Conservation (phyloP, 2,797 vertebrate genomes). For the Ptychadena robeensis region DNA sequence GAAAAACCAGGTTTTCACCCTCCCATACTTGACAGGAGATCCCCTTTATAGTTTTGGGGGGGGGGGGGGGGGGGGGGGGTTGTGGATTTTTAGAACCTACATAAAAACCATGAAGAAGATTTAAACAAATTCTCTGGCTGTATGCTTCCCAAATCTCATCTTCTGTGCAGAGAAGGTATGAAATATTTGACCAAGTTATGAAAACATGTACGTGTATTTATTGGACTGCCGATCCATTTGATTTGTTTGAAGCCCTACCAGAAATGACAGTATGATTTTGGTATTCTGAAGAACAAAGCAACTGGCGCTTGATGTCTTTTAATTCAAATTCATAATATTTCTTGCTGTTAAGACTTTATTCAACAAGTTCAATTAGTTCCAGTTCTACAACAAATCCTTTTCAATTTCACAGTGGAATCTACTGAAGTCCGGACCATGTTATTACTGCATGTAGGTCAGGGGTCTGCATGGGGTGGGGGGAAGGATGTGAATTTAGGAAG, state of each 20-base stretch:
- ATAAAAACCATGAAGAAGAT: not conserved
- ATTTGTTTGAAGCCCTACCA: constrained; percentile 51
- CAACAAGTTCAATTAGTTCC: constrained; percentile 29
- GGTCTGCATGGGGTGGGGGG: not conserved
- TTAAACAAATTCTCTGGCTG: not conserved
- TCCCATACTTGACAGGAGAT: too few species aligned
- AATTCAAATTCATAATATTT: constrained; percentile 37
- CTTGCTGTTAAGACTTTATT: not conserved
- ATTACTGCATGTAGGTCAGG: too few species aligned
- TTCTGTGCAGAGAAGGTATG: constrained; percentile 6
- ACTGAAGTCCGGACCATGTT: too few species aligned
- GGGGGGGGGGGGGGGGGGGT: not conserved
- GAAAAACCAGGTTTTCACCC: too few species aligned
- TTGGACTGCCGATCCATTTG: constrained; percentile 27
- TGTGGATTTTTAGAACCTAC: not conserved
- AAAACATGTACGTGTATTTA: constrained; percentile 42
- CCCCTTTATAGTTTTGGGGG: too few species aligned
- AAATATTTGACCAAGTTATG: constrained; percentile 29
- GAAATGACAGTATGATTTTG: constrained; percentile 43
- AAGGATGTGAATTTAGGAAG: not conserved
- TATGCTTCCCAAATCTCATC: not conserved
- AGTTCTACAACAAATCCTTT: constrained; percentile 1
- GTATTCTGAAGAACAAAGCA: constrained; percentile 51
- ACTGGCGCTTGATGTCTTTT: constrained; percentile 23
- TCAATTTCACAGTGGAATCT: too few species aligned